Percentiles rank a stretch among this genome's conserved stretches.
phyloP scores from a whole-genome alignment of 2,888 invertebrate species.

The Andrena fulva region DNA sequence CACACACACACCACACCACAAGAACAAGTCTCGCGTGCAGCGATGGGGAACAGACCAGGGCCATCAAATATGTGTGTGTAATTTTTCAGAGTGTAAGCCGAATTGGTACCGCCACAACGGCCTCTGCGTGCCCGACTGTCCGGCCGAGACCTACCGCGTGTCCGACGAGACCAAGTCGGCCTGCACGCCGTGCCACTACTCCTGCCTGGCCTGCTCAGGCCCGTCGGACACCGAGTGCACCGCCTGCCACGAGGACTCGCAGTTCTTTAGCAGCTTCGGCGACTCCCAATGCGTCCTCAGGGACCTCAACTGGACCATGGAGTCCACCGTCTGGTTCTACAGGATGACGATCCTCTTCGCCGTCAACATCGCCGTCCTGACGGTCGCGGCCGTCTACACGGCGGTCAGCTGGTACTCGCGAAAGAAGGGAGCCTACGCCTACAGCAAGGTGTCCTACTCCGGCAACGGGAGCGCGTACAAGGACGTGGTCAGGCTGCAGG shows the following conservation, averaged over 20 bases:
- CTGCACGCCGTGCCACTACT: slow-evolving; percentile 91
- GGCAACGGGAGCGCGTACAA: slow-evolving; percentile 57
- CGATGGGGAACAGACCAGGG: slow-evolving; percentile 3
- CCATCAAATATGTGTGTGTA: slow-evolving; percentile 67
- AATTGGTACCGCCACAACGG: slow-evolving; percentile 88
- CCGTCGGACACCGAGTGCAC: slow-evolving; percentile 90
- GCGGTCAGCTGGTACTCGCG: slow-evolving; percentile 54
- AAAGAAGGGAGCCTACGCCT: slow-evolving; percentile 56
- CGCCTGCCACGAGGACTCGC: slow-evolving; percentile 89
- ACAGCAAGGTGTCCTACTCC: slow-evolving; percentile 72
- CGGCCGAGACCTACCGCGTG: slow-evolving; percentile 79
- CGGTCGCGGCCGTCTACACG: slow-evolving; percentile 65
- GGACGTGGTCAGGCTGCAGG: slow-evolving; percentile 49
- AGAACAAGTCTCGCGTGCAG: background rate
- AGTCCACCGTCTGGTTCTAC: slow-evolving; percentile 79
- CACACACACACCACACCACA: slow-evolving; percentile 5
- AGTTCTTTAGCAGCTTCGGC: slow-evolving; percentile 77
- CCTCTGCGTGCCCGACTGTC: slow-evolving; percentile 88
- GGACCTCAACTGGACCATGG: slow-evolving; percentile 76
- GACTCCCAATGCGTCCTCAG: slow-evolving; percentile 73
- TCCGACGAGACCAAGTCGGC: slow-evolving; percentile 79
- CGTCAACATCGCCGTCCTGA: slow-evolving; percentile 70
- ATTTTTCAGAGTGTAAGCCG: slow-evolving; percentile 89
- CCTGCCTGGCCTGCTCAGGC: slow-evolving; percentile 90
- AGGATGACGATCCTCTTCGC: slow-evolving; percentile 74